A percentile compares a stretch with the other conserved stretches of the same genome.
phyloP scores from a whole-genome alignment of 2,797 vertebrate species.

The Enteromius trimaculatus region DNA sequence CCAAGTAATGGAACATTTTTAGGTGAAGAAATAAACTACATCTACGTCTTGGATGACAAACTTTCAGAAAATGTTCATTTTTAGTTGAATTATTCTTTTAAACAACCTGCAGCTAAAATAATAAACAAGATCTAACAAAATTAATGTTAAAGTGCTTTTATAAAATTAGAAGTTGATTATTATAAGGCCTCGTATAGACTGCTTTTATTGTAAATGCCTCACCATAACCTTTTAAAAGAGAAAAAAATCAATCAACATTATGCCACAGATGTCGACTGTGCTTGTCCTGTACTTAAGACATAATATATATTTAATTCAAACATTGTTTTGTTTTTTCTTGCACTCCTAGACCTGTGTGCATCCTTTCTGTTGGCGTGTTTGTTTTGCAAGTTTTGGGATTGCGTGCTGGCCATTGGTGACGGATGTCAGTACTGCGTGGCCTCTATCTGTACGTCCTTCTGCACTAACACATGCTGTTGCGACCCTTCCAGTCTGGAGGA shows the following conservation, averaged over 20 bases:
- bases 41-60: neutral
- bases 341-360: constrained; percentile 72
- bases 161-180: neutral
- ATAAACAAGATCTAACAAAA: neutral
- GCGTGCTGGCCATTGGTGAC: constrained; percentile 64
- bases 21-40: neutral
- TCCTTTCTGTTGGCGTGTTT: constrained; percentile 73
- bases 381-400: constrained; percentile 76
- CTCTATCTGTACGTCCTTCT: constrained; percentile 67
- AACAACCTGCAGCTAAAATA: neutral
- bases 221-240: neutral
- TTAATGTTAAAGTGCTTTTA: neutral
- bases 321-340: neutral
- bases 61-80: neutral
- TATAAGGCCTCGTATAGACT: no score
- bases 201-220: neutral
- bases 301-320: neutral
- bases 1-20: neutral
- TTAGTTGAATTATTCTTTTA: neutral
- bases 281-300: neutral
- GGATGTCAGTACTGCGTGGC: constrained; percentile 64
- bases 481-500: constrained; percentile 64
- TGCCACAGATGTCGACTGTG: neutral
- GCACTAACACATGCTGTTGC: constrained; percentile 64
- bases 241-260: neutral